Evolutionary conservation across 2,888 invertebrate species (phyloP).

Genomic region (Aethes cnicana): DNA sequence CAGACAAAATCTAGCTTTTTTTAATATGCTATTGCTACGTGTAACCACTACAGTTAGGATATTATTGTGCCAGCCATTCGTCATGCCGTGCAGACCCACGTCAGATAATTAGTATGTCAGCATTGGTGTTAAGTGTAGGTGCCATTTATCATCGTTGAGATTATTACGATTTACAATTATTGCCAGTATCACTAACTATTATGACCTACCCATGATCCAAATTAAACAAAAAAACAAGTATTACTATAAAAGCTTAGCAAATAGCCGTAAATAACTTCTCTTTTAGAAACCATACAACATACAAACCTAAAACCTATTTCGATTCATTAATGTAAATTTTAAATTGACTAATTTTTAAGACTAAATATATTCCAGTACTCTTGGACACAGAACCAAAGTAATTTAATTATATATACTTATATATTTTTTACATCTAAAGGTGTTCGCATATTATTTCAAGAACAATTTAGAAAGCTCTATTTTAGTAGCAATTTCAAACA

Average conservation of each 20-base stretch:
- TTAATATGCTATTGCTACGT: neutral
- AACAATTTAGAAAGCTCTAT: constrained; percentile 63
- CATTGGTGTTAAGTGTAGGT: constrained; percentile 28
- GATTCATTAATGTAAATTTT: constrained; percentile 55
- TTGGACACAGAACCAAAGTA: constrained; percentile 66
- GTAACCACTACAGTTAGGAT: constrained; percentile 1
- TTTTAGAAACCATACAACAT: constrained; percentile 55
- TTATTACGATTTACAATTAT: constrained; percentile 26
- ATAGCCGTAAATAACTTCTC: constrained; percentile 54
- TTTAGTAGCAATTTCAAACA: constrained; percentile 56
- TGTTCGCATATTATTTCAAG: constrained; percentile 49
- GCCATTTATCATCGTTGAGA: constrained; percentile 25
- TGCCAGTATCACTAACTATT: constrained; percentile 44
- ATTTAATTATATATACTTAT: constrained; percentile 38
- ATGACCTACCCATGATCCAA: constrained; percentile 70
- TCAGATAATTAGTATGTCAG: constrained; percentile 6
- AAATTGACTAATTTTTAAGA: constrained; percentile 72
- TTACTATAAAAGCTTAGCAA: constrained; percentile 65
- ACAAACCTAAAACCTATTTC: constrained; percentile 68
- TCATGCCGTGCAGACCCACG: neutral
- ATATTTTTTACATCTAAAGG: constrained; percentile 42
- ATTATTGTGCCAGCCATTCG: constrained; percentile 7
- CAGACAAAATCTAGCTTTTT: too few relatives aligned
- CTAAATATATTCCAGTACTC: constrained; percentile 61
- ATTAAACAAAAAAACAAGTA: constrained; percentile 69